Base-by-base conservation (phyloP, 2,888 invertebrate genomes). In the Lepidocyrtinus sp. region DNA sequence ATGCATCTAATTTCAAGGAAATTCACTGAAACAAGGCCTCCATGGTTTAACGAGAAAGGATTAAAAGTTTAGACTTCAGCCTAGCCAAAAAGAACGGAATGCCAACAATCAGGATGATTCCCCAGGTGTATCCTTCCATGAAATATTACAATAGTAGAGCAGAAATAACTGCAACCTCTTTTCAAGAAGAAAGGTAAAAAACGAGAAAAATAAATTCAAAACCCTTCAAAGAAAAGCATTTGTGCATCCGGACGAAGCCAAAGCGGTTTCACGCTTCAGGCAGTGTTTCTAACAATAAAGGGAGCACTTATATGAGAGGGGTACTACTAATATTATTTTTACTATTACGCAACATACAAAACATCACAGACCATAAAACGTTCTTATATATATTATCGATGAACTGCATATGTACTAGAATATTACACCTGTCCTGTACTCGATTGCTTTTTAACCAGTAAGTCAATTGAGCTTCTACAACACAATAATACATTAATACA, bases 51-150 rank as follows among this genome's bases (percentile, higher is more conserved):
- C n/a, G n/a, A n/a, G n/a, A 36, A 36, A 36, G 36, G 12, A 5
- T 36, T 36, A 36, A 36, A 36, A 36, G 36, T 36, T 36, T 12
- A 5, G 36, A 36, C 12, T 36, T 36, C 12, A 36, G 36, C 36
- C 55, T 17, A 17, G n/a, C 17, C 2, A 17, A 36, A 36, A 36
- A 36, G 36, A n/a, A 22, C 24, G 24, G 68, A 21, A n/a, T 24
- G 17, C 45, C 9, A 50, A 7, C n/a, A 64, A 19, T 1, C 17
- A 46, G 19, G 67, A 19, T 25, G 63, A 36, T 72, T 62, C 24
- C 36, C 68, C 75, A 75, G 61, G 75, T 61, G 75, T 67, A 75
- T 75, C 75, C 75, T 67, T 75, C 75, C 75, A 68, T 68, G 36
- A 68, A 36, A 36, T 36, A 36, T n/a, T n/a, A n/a, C n/a, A n/a